phyloP scores from a whole-genome alignment of 2,888 invertebrate genomes.

The Zygogramma bicolorata region DNA sequence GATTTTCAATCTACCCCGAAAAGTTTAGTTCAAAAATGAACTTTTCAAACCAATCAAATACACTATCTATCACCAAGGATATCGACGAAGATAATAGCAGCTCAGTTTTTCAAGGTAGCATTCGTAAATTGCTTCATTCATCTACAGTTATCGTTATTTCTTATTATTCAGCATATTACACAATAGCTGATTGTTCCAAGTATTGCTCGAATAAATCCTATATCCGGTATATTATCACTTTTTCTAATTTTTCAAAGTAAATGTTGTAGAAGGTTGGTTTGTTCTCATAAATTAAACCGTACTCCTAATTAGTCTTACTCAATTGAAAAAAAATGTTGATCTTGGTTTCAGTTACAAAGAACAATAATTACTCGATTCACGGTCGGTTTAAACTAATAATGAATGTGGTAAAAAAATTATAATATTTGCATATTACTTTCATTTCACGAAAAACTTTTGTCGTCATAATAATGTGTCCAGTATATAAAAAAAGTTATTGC shows the following conservation, averaged over 20 bases:
- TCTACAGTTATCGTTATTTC: not conserved
- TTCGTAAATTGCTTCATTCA: no score
- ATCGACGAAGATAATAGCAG: no score
- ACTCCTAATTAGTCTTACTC: slow-evolving; percentile 27
- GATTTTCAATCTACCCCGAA: no score
- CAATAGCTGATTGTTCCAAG: slow-evolving; percentile 14
- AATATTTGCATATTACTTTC: not conserved
- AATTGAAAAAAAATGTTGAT: slow-evolving; percentile 26
- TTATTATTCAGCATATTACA: not conserved
- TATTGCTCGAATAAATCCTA: slow-evolving; percentile 14
- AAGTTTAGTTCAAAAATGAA: no score
- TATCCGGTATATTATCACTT: slow-evolving; percentile 22
- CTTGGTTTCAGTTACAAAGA: slow-evolving; percentile 36
- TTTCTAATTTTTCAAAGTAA: slow-evolving; percentile 24
- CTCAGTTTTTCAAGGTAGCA: no score
- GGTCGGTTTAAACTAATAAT: slow-evolving; percentile 28
- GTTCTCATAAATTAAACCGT: slow-evolving; percentile 36
- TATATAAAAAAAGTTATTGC: no score
- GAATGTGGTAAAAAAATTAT: not conserved
- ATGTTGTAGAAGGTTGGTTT: slow-evolving; percentile 41
- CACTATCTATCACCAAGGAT: no score
- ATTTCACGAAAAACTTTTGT: not conserved
- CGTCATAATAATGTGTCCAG: no score
- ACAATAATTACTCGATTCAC: slow-evolving; percentile 32
- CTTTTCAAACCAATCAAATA: no score